A percentile compares a stretch with the other conserved stretches of the same genome.
These are phyloP conservation scores for Drosophila gunungcola DNA, from an alignment of 1,140 invertebrate species.

Conservation along the genomic window DNA sequence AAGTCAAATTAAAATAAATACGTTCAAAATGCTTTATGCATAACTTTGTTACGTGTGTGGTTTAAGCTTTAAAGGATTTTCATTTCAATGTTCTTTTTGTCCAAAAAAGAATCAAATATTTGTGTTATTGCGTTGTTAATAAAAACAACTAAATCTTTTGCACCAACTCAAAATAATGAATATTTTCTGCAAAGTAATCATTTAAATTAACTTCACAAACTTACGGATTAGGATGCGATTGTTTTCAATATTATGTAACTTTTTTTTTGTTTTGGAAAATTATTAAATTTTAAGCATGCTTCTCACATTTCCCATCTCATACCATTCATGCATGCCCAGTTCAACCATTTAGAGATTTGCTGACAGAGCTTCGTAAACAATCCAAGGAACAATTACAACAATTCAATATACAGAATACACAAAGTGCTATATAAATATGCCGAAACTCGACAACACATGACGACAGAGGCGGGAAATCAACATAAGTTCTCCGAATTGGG, in stretches of 20 bases:
- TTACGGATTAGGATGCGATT: too few relatives aligned
- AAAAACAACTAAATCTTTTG: too few relatives aligned
- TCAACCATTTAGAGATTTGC: conserved; percentile 18
- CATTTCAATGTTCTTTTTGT: not conserved
- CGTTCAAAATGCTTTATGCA: conserved; percentile 2
- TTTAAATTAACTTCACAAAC: too few relatives aligned
- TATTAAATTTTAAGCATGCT: too few relatives aligned
- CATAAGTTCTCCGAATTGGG: conserved; percentile 26
- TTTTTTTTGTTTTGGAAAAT: too few relatives aligned
- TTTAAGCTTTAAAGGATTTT: not conserved
- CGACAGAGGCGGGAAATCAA: conserved; percentile 54
- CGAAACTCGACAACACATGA: conserved; percentile 34
- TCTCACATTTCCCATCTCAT: too few relatives aligned
- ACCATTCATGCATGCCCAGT: conserved; percentile 35
- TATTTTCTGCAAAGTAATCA: too few relatives aligned
- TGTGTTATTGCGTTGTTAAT: too few relatives aligned
- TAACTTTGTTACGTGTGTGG: not conserved
- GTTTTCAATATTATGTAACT: too few relatives aligned
- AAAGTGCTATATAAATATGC: conserved; percentile 54
- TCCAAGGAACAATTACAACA: conserved; percentile 39
- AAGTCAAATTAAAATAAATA: conserved; percentile 29
- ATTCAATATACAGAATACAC: conserved; percentile 25
- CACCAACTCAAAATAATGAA: too few relatives aligned
- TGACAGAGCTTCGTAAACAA: conserved; percentile 29
- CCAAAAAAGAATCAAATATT: not conserved